Evolutionary conservation across 2,113 vertebrate genomes (phyloP).

Genomic region (Oreochromis spilurus): DNA sequence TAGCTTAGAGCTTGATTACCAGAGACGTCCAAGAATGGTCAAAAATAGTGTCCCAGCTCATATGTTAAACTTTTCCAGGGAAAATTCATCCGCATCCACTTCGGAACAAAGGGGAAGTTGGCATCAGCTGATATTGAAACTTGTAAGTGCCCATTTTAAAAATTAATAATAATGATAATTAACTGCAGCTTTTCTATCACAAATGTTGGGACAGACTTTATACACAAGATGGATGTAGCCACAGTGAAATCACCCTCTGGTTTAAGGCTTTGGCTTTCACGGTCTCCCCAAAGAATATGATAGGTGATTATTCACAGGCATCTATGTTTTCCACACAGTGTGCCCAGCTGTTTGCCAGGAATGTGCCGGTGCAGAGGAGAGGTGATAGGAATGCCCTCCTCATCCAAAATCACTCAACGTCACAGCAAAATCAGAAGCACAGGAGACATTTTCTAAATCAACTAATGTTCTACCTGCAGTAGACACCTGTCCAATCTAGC

Average conservation of each 20-base stretch:
- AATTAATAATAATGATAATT: not conserved
- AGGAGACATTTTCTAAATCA: not conserved
- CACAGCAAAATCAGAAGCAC: not conserved
- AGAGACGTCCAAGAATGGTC: not conserved
- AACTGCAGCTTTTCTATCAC: not conserved
- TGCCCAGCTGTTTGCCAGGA: not conserved
- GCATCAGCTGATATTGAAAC: not conserved
- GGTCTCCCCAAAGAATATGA: not conserved
- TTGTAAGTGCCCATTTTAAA: not conserved
- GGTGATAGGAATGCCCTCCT: not conserved
- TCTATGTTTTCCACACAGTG: not conserved
- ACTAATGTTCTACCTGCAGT: rapidly evolving
- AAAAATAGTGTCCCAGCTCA: not conserved
- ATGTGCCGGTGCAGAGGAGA: not conserved
- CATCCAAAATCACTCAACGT: not conserved
- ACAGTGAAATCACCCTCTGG: rapidly evolving
- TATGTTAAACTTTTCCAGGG: not conserved
- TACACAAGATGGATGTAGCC: rapidly evolving
- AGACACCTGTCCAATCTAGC: not conserved
- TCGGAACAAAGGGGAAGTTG: not conserved
- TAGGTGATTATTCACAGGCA: not conserved
- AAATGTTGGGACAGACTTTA: rapidly evolving
- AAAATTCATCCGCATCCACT: not conserved
- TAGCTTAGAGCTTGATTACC: not conserved
- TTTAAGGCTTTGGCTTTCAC: not conserved